Evolutionary conservation across 2,797 vertebrate genomes (phyloP).

Genomic region (Naso thynnoides): DNA sequence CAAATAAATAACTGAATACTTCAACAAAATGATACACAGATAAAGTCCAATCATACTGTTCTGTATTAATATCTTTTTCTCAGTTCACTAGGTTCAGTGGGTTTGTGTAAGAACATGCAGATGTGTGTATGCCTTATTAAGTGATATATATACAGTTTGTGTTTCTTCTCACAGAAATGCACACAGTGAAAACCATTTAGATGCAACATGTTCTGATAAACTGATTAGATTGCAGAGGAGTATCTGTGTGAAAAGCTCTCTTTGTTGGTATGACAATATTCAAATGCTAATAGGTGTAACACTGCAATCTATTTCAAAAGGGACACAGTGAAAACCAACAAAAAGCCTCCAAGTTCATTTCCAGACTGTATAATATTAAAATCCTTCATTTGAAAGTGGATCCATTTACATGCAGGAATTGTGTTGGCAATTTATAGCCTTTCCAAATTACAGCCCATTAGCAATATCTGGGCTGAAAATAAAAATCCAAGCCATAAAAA

Average conservation of each 20-base stretch:
- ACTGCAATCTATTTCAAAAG: constrained; percentile 71
- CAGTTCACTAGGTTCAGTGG: constrained; percentile 52
- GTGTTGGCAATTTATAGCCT: constrained; percentile 67
- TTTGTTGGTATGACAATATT: constrained; percentile 74
- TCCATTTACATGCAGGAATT: constrained; percentile 71
- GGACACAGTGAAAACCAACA: constrained; percentile 66
- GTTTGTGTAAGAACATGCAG: constrained; percentile 1
- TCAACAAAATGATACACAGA: constrained; percentile 43
- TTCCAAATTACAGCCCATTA: constrained; percentile 80
- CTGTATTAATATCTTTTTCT: no score
- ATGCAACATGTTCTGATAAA: constrained; percentile 76
- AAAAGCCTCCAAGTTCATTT: constrained; percentile 70
- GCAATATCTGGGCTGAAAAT: constrained; percentile 68
- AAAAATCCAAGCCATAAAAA: constrained; percentile 71
- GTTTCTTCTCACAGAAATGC: constrained; percentile 57
- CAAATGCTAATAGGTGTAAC: constrained; percentile 78
- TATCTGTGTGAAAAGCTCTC: constrained; percentile 75
- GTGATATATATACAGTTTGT: constrained; percentile 63
- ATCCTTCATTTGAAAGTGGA: constrained; percentile 75
- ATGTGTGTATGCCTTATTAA: constrained; percentile 58
- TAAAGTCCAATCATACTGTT: no score
- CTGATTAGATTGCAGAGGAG: constrained; percentile 75
- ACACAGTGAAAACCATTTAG: constrained; percentile 69
- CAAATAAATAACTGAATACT: constrained; percentile 53
- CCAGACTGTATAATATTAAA: constrained; percentile 70